Evolutionary conservation across 53 echinoderm and acorn worm genomes (phyloP).

Genomic region (Antedon mediterranea): DNA sequence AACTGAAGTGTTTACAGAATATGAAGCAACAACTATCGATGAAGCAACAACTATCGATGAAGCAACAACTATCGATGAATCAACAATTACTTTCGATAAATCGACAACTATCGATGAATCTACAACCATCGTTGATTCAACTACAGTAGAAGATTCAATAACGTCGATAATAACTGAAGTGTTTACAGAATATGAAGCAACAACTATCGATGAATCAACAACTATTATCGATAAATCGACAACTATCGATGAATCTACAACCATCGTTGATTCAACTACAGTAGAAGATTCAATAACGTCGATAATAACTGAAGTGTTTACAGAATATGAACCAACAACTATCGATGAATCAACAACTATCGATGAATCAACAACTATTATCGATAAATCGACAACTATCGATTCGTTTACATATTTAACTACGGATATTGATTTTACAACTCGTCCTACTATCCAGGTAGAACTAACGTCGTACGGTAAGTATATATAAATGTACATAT

Average conservation of each 20-base stretch:
- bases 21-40: not conserved
- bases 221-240: not conserved
- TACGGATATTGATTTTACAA: not conserved
- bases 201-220: not conserved
- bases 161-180: not conserved
- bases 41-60: not conserved
- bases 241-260: not conserved
- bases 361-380: not conserved
- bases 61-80: not conserved
- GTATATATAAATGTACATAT: no score
- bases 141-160: no score
- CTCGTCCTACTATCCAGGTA: not conserved
- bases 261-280: not conserved
- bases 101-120: not conserved
- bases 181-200: not conserved
- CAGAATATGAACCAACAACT: not conserved
- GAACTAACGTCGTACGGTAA: no score
- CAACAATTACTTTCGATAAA: not conserved
- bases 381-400: not conserved
- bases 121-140: not conserved
- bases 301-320: not conserved
- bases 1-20: not conserved
- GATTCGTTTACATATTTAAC: not conserved
- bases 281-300: not conserved
- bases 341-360: not conserved